Conservation (phyloP, 92 coral and sea anemone species). For the Umimayanthus chanpuru region DNA sequence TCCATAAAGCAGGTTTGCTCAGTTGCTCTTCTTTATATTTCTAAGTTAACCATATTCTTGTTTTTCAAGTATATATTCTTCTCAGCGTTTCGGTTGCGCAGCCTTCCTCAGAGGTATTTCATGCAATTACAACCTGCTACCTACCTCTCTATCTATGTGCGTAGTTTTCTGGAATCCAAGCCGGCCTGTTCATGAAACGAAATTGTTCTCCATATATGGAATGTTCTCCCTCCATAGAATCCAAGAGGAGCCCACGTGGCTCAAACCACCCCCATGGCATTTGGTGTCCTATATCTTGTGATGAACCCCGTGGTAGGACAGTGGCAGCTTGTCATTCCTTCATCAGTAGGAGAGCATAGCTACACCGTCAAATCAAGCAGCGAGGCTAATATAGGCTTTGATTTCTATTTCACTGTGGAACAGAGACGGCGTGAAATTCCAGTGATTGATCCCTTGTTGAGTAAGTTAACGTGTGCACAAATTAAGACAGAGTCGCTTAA, state of each 20-base stretch:
- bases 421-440: conserved; percentile 1
- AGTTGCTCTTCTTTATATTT: no score
- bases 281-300: conserved; percentile 1
- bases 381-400: conserved; percentile 10
- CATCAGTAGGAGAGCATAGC: not conserved
- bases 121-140: no score
- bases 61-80: no score
- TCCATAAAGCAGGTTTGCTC: no score
- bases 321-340: conserved; percentile 4
- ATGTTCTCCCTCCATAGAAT: not conserved
- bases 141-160: no score
- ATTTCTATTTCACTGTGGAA: conserved; percentile 19
- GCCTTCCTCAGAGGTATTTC: no score
- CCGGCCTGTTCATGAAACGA: no score
- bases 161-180: no score
- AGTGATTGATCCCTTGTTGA: not conserved
- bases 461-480: not conserved
- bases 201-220: no score
- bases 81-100: no score
- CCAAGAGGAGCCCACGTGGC: not conserved
- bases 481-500: not conserved
- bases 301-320: not conserved
- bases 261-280: not conserved
- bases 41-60: no score
- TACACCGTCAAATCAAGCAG: conserved; percentile 30